Evolutionary conservation across 2,888 invertebrate species (phyloP).

Genomic region (Pyrrhia umbra): DNA sequence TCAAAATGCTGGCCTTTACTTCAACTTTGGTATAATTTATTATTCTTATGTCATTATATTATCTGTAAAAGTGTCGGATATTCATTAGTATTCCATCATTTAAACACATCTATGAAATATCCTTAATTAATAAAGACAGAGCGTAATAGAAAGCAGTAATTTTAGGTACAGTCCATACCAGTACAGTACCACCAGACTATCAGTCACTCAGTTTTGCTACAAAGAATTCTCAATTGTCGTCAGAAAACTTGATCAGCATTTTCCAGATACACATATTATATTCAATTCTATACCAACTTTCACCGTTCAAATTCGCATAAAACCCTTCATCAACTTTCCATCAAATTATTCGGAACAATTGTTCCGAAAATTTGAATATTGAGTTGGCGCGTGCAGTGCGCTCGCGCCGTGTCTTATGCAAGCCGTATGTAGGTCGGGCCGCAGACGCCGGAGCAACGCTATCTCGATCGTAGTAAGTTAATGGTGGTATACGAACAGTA

Average conservation of each 20-base stretch:
- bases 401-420: slow-evolving; percentile 68
- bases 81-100: no score
- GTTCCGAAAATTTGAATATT: slow-evolving; percentile 72
- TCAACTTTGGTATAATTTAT: no score
- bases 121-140: no score
- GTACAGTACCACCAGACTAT: no score
- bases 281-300: slow-evolving; percentile 38
- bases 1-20: no score
- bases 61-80: no score
- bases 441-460: slow-evolving; percentile 66
- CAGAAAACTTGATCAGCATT: not conserved
- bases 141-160: no score
- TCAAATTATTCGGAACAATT: slow-evolving; percentile 59
- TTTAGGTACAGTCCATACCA: no score
- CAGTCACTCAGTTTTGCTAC: no score
- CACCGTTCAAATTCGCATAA: slow-evolving; percentile 51
- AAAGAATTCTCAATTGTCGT: slow-evolving; percentile 15
- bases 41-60: no score
- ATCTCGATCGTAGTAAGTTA: slow-evolving; percentile 64
- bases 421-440: slow-evolving; percentile 70
- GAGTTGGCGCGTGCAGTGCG: slow-evolving; percentile 66
- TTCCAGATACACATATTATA: no score
- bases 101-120: no score
- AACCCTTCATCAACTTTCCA: slow-evolving; percentile 63
- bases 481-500: slow-evolving; percentile 58